Percentiles rank a stretch among this genome's conserved stretches.
Evolutionary conservation across 2,888 invertebrate species (phyloP).

Genomic region (Marasmarcha lunaedactyla): DNA sequence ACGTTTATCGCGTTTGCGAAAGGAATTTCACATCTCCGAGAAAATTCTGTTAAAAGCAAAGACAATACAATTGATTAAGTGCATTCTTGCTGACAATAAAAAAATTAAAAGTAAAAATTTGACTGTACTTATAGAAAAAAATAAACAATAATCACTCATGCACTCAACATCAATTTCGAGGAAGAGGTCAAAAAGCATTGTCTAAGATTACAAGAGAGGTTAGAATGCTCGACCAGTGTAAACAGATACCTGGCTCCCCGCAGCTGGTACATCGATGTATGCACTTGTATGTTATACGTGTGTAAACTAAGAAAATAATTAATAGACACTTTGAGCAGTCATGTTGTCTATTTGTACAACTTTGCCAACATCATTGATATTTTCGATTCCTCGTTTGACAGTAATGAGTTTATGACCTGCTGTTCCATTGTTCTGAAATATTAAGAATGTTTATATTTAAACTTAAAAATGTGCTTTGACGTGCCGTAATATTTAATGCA

Average conservation of each 20-base stretch:
- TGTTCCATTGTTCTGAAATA: not conserved
- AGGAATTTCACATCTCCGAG: conserved; percentile 18
- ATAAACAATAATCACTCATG: conserved; percentile 39
- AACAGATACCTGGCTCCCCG: conserved; percentile 19
- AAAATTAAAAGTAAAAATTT: no score
- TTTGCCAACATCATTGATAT: not conserved
- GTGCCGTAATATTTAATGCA: no score
- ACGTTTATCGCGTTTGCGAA: conserved; percentile 45
- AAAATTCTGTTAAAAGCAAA: conserved; percentile 4
- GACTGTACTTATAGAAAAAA: conserved; percentile 26
- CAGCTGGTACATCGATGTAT: not conserved
- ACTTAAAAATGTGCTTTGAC: no score
- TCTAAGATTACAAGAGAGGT: conserved; percentile 28
- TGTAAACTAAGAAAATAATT: no score
- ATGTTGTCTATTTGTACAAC: not conserved
- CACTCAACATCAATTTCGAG: conserved; percentile 35
- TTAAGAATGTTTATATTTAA: no score
- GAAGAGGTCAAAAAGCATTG: conserved; percentile 46
- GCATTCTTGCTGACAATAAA: no score
- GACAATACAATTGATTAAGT: not conserved
- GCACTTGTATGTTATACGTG: no score
- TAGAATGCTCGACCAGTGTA: conserved; percentile 21
- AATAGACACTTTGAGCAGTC: not conserved
- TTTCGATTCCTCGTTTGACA: not conserved
- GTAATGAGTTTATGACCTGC: not conserved